Evolutionary conservation across 2,888 invertebrate genomes (phyloP), one percentile per base, ranked within the genome.

Genomic region (Clanis bilineata): DNA sequence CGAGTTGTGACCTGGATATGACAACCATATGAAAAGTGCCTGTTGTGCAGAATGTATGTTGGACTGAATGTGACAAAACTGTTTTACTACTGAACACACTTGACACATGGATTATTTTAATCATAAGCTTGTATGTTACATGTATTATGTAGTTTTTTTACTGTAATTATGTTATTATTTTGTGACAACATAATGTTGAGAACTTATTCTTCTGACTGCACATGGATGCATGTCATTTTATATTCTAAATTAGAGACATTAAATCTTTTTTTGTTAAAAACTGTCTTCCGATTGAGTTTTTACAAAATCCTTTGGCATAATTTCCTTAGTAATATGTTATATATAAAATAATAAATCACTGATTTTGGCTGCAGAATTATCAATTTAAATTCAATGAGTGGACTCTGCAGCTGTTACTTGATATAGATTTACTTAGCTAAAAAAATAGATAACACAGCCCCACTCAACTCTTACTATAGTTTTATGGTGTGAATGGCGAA

Each of bases 11-110:
- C 70, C 76, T 63, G 62, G 66, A 71, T 74, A 70, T 64, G 41
- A 25, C 22, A 65, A 68, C 71, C 68, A 71, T 70, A 70, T 73
- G 74, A 67, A 68, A 85, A 87, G 82, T 84, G 83, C 86, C 82
- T 85, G 79, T 66, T 70, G 66, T 76, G 78, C 75, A 76, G 69
- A 73, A 66, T 66, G 25, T 43, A 28, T 57, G 43, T 43, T 28
- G 25, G 43, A 41, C 12, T 43, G 56, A 18, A 51, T 51, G 51
- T 51, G 51, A 9, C 32, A 51, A 32, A 25, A 28, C 51, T 38
- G 15, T 56, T 38, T 55, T 23, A 36, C 22, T 38, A 39, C 32
- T 39, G 18, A 36, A 28, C 55, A 55, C 22, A 36, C 38, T 56
- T 56, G 38, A 56, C 55, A 56, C 55, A 56, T 56, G n/a, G 39